These are phyloP conservation scores for Passer domesticus DNA, from an alignment of 2,113 vertebrate genomes.

Conservation along the genomic window DNA sequence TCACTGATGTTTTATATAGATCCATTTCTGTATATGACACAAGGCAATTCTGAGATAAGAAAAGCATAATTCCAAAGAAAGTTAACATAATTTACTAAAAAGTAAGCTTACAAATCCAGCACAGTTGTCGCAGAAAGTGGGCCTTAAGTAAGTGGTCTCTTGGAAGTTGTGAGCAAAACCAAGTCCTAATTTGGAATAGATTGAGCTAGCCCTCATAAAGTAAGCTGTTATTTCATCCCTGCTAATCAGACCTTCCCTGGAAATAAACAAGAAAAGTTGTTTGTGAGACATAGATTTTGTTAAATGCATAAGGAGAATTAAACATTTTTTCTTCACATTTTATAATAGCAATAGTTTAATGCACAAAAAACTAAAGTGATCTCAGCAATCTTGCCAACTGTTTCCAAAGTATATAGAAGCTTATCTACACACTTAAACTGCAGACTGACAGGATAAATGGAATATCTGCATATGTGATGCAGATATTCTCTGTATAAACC, in stretches of 20 bases:
- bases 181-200: constrained; percentile 93
- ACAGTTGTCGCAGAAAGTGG: constrained; percentile 97
- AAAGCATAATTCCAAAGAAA: not conserved
- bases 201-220: constrained; percentile 94
- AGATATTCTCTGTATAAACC: too few species aligned
- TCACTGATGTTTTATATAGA: not conserved
- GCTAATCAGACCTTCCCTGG: constrained; percentile 91
- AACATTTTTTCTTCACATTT: not conserved
- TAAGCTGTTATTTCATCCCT: constrained; percentile 95
- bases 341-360: not conserved
- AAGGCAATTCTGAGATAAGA: not conserved
- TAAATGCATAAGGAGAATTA: not conserved
- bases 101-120: constrained; percentile 91
- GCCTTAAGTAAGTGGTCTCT: constrained; percentile 94
- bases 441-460: not conserved
- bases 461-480: not conserved
- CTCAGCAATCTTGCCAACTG: not conserved
- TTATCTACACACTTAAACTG: not conserved
- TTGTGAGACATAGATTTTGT: not conserved
- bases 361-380: not conserved
- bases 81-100: not conserved
- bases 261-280: constrained; percentile 4
- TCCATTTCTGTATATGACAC: not conserved
- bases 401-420: not conserved
- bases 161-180: constrained; percentile 96